Evolutionary conservation across 2,888 invertebrate species (phyloP).

Genomic region (Xylocampa areola): DNA sequence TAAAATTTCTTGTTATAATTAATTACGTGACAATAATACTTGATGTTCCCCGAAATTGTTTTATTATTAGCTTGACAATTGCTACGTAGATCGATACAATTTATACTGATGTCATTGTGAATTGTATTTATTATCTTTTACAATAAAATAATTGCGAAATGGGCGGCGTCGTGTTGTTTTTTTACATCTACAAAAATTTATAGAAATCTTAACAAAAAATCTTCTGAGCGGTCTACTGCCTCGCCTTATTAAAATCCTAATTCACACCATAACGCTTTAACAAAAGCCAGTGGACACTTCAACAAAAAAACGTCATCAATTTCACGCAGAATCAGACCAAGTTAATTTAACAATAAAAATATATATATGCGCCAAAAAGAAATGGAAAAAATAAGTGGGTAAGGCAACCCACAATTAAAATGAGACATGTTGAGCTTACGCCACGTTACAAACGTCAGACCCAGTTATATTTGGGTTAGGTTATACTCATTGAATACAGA

Average conservation of each 20-base stretch:
- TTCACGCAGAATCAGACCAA: slow-evolving; percentile 5
- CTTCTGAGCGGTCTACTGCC: too few relatives aligned
- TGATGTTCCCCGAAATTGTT: slow-evolving; percentile 9
- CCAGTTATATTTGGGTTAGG: background rate
- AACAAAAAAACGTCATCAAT: slow-evolving; percentile 15
- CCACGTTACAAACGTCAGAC: background rate
- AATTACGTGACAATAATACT: slow-evolving; percentile 40
- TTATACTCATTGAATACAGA: background rate
- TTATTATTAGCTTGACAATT: background rate
- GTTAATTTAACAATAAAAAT: slow-evolving; percentile 41
- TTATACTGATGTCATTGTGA: too few relatives aligned
- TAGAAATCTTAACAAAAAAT: too few relatives aligned
- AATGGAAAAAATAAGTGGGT: slow-evolving; percentile 22
- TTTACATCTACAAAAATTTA: too few relatives aligned
- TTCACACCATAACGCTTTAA: background rate
- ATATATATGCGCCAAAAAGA: slow-evolving; percentile 2
- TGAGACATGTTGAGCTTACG: slow-evolving; percentile 22
- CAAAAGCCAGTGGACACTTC: slow-evolving; percentile 6
- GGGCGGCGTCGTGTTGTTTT: too few relatives aligned
- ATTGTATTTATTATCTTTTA: too few relatives aligned
- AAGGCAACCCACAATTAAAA: slow-evolving; percentile 30
- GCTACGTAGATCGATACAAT: too few relatives aligned
- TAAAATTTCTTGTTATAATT: slow-evolving; percentile 29
- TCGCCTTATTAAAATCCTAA: slow-evolving; percentile 5
- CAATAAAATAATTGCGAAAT: too few relatives aligned